A percentile compares a stretch with the other conserved stretches of the same genome.
Evolutionary conservation across 2,888 invertebrate genomes (phyloP).

Genomic region (Lamellibrachia satsuma): DNA sequence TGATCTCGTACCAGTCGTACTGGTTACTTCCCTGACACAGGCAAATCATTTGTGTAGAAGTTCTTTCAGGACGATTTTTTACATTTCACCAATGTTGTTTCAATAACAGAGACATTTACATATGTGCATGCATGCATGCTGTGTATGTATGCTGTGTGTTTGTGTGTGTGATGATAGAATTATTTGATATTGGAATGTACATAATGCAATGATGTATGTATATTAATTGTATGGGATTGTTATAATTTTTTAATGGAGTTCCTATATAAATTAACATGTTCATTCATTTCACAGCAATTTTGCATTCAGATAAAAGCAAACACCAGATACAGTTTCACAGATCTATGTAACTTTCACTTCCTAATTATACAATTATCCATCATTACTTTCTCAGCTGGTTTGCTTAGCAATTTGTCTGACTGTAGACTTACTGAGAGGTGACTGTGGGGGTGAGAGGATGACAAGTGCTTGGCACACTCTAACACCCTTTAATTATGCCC

Average conservation of each 20-base stretch:
- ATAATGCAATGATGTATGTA: neutral
- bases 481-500: neutral
- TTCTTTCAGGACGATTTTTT: neutral
- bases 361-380: neutral
- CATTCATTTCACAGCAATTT: neutral
- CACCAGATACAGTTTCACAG: neutral
- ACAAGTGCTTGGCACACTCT: constrained; percentile 7
- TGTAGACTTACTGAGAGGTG: neutral
- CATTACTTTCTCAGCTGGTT: neutral
- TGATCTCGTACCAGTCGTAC: neutral
- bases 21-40: neutral
- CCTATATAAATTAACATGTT: neutral
- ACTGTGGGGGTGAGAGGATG: neutral
- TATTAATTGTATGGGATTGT: neutral
- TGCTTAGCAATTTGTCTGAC: neutral
- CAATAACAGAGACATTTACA: neutral
- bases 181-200: neutral
- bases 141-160: too few species aligned
- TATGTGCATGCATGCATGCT: neutral
- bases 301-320: neutral
- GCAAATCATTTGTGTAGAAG: neutral
- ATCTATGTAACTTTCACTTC: neutral
- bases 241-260: neutral
- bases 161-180: neutral
- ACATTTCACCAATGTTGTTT: neutral